These are phyloP conservation scores for Phasianus colchicus DNA, from an alignment of 2,113 vertebrate species.

Conservation along the genomic window DNA sequence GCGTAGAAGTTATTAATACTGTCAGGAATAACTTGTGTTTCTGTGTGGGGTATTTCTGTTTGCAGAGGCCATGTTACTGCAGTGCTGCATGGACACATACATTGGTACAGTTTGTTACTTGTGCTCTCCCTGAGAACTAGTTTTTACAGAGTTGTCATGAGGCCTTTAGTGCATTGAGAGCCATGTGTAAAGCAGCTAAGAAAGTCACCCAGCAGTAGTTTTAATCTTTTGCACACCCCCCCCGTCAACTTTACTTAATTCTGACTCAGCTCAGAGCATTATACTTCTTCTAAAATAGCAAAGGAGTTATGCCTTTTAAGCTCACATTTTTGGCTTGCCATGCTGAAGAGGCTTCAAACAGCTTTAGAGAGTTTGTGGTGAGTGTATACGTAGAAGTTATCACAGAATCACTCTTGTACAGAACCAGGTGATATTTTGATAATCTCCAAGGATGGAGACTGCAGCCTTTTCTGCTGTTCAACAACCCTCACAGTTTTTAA, in stretches of 20 bases:
- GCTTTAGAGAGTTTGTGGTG: not conserved
- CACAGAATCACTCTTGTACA: fast-evolving
- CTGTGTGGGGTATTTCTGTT: fast-evolving
- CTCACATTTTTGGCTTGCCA: not conserved
- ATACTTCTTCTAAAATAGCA: not conserved
- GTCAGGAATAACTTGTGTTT: too few species aligned
- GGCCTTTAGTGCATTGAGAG: not conserved
- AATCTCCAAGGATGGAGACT: not conserved
- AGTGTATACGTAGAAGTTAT: fast-evolving
- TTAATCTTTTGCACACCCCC: fast-evolving
- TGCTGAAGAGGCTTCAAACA: not conserved
- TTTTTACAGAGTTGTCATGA: not conserved
- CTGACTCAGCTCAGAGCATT: fast-evolving
- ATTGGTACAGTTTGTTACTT: not conserved
- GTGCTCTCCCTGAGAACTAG: not conserved
- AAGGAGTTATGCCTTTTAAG: not conserved
- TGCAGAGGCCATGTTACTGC: not conserved
- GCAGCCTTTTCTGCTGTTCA: not conserved
- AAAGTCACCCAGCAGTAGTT: not conserved
- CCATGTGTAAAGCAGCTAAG: not conserved
- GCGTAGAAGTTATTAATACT: not conserved
- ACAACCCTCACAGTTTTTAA: fast-evolving
- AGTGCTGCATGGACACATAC: fast-evolving
- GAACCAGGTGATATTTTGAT: not conserved
- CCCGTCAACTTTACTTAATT: fast-evolving